Base-by-base conservation (phyloP, 2,797 vertebrate species). In the Diplodus puntazzo region DNA sequence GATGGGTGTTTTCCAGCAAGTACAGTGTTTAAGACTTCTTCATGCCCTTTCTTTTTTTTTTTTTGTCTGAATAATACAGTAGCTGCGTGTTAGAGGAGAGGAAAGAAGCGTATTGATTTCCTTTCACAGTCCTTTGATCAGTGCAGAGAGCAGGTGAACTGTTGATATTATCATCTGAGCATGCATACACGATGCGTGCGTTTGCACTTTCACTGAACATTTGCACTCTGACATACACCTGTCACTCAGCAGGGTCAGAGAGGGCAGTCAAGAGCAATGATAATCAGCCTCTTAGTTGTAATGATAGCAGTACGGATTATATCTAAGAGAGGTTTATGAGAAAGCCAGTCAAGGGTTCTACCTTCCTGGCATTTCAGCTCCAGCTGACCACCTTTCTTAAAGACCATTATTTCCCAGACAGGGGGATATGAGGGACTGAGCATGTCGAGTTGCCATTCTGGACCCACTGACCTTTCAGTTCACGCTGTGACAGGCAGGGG, bases 401-500 rank as follows among this genome's bases (percentile, higher is more conserved):
- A 87, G 87, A 77, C 69, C 74, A 79, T 82, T 65, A 59, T 84
- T 67, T 82, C 79, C 79, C 79, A 73, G 75, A 66, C 53, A 53
- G 81, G 57, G 57, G 72, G 62, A 80, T 79, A 79, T 72, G 58
- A 84, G 79, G 48, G 46, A 70, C 90, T 70, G 81, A 90, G 84
- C 84, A 82, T 81, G 75, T 82, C 48, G 25, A 75, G 63, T 80
- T 80, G 86, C 82, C 83, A 86, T 91, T 90, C 85, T 84, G 69
- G 64, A 83, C 80, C 80, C 65, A 53, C 52, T 89, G 88, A 87
- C 88, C 88, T 91, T 89, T 90, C 14, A 75, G 75, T 86, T 81
- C 53, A 75, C 18, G 16, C 39, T 70, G 75, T 80, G 75, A 79
- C 71, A 75, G 74, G 62, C 81, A 72, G 55, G 54, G 69, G 62